A percentile compares a stretch with the other conserved stretches of the same genome.
Evolutionary conservation across 2,113 vertebrate genomes (phyloP).

Genomic region (Prinia subflava): DNA sequence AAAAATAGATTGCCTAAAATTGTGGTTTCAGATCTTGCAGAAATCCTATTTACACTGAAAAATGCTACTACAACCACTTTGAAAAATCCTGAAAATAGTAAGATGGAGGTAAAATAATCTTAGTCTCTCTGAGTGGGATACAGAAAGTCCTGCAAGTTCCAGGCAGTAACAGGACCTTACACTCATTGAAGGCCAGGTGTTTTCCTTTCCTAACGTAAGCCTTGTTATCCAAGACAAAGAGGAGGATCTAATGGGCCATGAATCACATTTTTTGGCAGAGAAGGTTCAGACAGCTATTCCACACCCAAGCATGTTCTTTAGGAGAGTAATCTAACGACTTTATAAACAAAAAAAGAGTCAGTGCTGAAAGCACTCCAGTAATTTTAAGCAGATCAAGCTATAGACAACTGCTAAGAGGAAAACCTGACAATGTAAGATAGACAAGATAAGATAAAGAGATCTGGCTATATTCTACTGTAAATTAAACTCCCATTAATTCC

Average conservation of each 20-base stretch:
- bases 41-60: not conserved
- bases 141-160: not conserved
- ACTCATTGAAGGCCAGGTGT: not conserved
- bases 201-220: not conserved
- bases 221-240: not conserved
- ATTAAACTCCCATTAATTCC: not conserved
- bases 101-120: not conserved
- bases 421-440: not conserved
- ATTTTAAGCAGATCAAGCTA: not conserved
- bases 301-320: not conserved
- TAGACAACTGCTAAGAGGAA: not conserved
- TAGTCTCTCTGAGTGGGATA: not conserved
- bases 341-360: not conserved
- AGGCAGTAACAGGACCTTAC: not conserved
- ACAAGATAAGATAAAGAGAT: not conserved
- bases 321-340: not conserved
- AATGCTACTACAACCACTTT: not conserved
- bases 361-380: not conserved
- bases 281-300: not conserved
- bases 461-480: not conserved
- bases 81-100: not conserved
- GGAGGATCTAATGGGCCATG: not conserved
- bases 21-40: not conserved
- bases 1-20: not conserved
- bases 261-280: constrained; percentile 12